Base-by-base conservation (phyloP, 2,888 invertebrate genomes). In the Litoditis marina region DNA sequence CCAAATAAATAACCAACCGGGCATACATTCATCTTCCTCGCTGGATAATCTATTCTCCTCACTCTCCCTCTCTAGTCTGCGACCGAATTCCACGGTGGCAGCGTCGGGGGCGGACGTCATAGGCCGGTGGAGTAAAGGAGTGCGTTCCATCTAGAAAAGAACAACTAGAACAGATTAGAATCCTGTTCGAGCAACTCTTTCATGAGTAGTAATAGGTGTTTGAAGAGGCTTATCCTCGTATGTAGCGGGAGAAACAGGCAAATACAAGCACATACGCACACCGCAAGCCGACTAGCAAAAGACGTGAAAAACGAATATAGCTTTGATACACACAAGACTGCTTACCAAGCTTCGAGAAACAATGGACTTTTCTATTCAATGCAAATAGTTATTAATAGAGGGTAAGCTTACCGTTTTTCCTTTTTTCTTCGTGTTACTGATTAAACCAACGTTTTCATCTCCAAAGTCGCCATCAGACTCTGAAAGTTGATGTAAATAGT, bases 11-110 rank as follows among this genome's bases (percentile, higher is more conserved):
- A 34, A 68, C 70, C 60, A 58, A 71, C 69, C 61, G 50, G 68
- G 52, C 54, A 61, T 47, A 62, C 63, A 46, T 53, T 72, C 59
- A 39, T 78, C 78, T 30, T 78, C 78, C 30, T 76, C 76, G 19
- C 71, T 73, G 58, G 47, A 61, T 46, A 42, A 54, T 52, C 22
- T 53, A 6, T 25, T 5, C 56, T 56, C 55, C 62, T 64, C 57
- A 58, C 57, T 63, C 68, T 56, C 50, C n/a, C 52, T 25, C 53
- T 50, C 34, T 34, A 56, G 19, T 39, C 68, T 47, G 27, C 61
- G 60, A 5, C 65, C 70, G 32, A 65, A 60, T 22, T 72, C 72
- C 16, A 66, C 55, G 0, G 66, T 65, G 6, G 63, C 60, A 5
- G 66, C 63, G 34, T 68, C 65, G 32, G 46, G 36, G 56, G 55